These are phyloP conservation scores for Neoarius graeffei DNA, from an alignment of 2,113 vertebrate genomes.

Conservation along the genomic window DNA sequence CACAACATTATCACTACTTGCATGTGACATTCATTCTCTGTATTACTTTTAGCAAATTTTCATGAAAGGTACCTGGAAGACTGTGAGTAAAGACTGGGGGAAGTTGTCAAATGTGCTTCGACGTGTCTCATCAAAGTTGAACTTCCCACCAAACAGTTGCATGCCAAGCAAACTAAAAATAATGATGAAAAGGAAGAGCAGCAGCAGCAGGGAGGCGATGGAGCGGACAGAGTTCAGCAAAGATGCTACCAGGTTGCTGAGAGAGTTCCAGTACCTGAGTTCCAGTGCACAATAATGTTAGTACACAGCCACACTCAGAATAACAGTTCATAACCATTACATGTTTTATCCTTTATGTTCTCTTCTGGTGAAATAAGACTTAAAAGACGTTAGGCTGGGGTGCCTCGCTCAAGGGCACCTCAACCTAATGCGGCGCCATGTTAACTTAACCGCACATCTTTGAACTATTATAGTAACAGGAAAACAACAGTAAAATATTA, in stretches of 20 bases:
- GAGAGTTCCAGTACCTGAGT: conserved; percentile 96
- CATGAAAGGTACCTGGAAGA: conserved; percentile 86
- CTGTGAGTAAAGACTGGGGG: conserved; percentile 96
- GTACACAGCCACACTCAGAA: neutral
- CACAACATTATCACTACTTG: neutral
- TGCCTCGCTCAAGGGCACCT: too few relatives aligned
- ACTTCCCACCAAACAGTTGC: conserved; percentile 99
- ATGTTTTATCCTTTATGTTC: neutral
- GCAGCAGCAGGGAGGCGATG: conserved; percentile 93
- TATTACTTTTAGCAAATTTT: neutral
- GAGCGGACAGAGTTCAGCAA: conserved; percentile 97
- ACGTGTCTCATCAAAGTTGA: conserved; percentile 96
- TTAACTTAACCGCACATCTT: too few relatives aligned
- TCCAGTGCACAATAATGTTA: neutral
- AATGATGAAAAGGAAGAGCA: conserved; percentile 99
- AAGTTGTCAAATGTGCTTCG: conserved; percentile 99
- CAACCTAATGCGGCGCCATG: too few relatives aligned
- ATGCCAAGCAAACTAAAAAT: conserved; percentile 98
- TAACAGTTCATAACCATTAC: neutral
- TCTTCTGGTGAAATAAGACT: neutral
- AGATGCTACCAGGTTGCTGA: conserved; percentile 97
- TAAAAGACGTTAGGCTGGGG: too few relatives aligned
- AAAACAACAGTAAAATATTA: neutral
- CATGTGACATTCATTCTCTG: neutral
- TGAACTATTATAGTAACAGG: neutral